Base-by-base conservation (phyloP, 1,140 invertebrate species). In the Drosophila bocki region DNA sequence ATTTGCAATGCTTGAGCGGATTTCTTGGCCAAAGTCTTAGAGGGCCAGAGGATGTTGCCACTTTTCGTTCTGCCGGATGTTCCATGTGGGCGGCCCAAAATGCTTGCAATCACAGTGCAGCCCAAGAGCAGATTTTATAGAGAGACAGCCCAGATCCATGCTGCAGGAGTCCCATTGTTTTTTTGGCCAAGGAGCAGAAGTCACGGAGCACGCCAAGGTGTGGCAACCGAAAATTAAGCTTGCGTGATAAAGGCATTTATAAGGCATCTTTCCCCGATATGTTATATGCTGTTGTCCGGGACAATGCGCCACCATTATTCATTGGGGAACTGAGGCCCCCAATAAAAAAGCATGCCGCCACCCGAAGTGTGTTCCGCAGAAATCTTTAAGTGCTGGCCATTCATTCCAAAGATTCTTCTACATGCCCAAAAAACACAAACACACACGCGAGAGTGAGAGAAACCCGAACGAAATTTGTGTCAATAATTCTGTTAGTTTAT, bases 1-100 rank as follows among this genome's bases (percentile, higher is more conserved):
- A 88, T 90, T 90, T 74, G 71, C 69, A 86, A 90, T 90, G 85
- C 85, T 90, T 91, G 70, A 90, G 86, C 75, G 85, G 33, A 61
- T 90, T 90, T 90, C 78, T 90, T 75, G 85, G 65, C 51, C 54
- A 68, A 39, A 64, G 71, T 56, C 63, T 70, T 42, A 59, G 57
- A 62, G 75, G 74, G 42, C 64, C 39, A 72, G 84, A 83, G 83
- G 83, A 83, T 87, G 84, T 82, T 54, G 63, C 61, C 58, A 72
- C 59, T 75, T 54, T 61, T 51, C 56, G 68, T 74, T 82, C 69
- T 68, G 68, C 70, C 75, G 83, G 82, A 86, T 85, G 75, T 75
- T 17, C 39, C 33, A 62, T 54, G 72, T 76, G 47, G 61, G 72
- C 61, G 51, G 42, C 41, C 51, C 17, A 37, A 74, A 57, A 39